Evolutionary conservation across 2,113 vertebrate species (phyloP).

Genomic region (Lampris megalopsis): DNA sequence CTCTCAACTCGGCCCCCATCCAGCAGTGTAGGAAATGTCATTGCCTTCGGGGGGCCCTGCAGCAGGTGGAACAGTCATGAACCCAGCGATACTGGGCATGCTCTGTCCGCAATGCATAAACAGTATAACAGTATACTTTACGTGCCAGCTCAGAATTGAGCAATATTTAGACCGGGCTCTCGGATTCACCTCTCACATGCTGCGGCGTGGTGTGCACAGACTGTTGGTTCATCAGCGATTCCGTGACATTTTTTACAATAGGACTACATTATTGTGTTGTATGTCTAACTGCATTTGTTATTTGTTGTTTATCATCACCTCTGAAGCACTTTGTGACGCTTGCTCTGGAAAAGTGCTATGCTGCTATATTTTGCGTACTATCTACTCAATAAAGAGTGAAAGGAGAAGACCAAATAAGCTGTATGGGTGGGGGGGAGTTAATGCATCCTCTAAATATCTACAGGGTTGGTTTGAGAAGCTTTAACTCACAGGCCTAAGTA

Average conservation of each 20-base stretch:
- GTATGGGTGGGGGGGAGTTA: too few relatives aligned
- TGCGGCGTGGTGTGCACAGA: background rate
- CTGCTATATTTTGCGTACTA: too few relatives aligned
- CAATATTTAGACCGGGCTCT: constrained; percentile 27
- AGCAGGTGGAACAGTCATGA: constrained; percentile 62
- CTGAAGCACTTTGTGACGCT: too few relatives aligned
- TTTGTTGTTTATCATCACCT: too few relatives aligned
- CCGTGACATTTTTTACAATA: background rate
- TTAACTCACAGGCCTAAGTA: background rate
- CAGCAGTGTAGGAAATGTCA: constrained; percentile 65
- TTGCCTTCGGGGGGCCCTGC: constrained; percentile 62
- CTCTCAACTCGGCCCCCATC: constrained; percentile 39
- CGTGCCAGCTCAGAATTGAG: constrained; percentile 25
- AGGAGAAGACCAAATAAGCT: too few relatives aligned
- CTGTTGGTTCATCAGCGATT: background rate
- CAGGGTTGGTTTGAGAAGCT: background rate
- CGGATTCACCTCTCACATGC: constrained; percentile 19
- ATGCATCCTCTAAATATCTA: too few relatives aligned
- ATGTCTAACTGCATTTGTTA: too few relatives aligned
- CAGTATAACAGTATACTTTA: constrained; percentile 14
- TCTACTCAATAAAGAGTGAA: too few relatives aligned
- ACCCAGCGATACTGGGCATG: constrained; percentile 31
- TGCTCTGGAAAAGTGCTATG: too few relatives aligned
- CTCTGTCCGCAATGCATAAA: constrained; percentile 41
- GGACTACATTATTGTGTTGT: too few relatives aligned